Conservation (phyloP, 2,797 vertebrate genomes). For the Cossypha niveicapilla region DNA sequence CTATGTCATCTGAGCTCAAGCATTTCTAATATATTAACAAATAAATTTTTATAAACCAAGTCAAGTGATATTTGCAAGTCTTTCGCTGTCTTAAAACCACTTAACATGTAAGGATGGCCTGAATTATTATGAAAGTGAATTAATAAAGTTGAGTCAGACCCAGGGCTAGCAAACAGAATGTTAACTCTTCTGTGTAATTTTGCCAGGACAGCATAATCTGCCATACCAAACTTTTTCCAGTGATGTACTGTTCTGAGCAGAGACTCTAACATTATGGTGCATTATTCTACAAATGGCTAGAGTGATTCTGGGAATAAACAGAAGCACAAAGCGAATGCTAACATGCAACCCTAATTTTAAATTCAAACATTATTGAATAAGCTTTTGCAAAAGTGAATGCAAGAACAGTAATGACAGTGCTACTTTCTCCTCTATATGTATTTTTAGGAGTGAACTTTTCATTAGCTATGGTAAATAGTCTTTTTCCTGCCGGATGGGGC, state of each 20-base stretch:
- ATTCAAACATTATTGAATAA: background rate
- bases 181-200: background rate
- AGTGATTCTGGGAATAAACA: background rate
- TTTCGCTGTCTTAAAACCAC: background rate
- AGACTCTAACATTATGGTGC: background rate
- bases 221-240: background rate
- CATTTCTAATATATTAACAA: background rate
- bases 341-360: background rate
- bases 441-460: background rate
- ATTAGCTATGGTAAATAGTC: background rate
- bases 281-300: background rate
- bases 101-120: background rate
- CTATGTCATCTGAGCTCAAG: background rate
- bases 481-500: background rate
- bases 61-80: background rate
- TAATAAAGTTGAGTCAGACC: background rate
- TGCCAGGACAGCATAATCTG: background rate
- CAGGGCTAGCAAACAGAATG: background rate
- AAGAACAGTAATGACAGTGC: background rate
- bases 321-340: background rate
- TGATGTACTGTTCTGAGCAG: background rate
- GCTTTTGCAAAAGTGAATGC: background rate
- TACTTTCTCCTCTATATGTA: background rate
- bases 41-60: background rate
- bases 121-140: background rate